Conservation (phyloP, 1,140 invertebrate species). For the Tigriopus japonicus region DNA sequence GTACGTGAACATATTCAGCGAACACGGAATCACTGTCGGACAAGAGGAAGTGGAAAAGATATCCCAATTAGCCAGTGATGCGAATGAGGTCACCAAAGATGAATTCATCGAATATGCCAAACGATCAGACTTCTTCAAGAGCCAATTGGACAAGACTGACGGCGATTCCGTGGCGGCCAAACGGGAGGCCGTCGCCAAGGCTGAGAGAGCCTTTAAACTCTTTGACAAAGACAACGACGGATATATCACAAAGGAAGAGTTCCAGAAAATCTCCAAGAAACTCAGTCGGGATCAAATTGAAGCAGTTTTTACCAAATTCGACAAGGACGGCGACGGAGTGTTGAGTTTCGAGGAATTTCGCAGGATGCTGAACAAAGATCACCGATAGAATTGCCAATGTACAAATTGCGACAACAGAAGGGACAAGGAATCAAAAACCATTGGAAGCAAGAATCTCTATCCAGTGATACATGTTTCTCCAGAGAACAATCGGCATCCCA, state of each 20-base stretch:
- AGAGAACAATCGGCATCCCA: no score
- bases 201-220: slow-evolving; percentile 3
- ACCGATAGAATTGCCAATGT: background rate
- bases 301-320: slow-evolving; percentile 3
- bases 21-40: background rate
- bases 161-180: background rate
- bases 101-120: slow-evolving; percentile 3
- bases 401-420: no score
- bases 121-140: slow-evolving; percentile 2
- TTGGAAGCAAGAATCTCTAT: no score
- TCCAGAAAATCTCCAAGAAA: background rate
- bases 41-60: slow-evolving; percentile 1
- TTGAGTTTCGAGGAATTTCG: background rate
- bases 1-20: background rate
- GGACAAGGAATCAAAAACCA: no score
- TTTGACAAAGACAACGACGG: slow-evolving; percentile 8
- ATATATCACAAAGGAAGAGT: slow-evolving; percentile 1
- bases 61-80: background rate
- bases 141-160: background rate
- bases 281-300: background rate
- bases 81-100: background rate
- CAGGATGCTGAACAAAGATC: background rate
- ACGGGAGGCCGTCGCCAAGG: background rate
- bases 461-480: no score
- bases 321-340: slow-evolving; percentile 1